Base-by-base conservation (phyloP, 2,797 vertebrate species). In the Cyclopterus lumpus region DNA sequence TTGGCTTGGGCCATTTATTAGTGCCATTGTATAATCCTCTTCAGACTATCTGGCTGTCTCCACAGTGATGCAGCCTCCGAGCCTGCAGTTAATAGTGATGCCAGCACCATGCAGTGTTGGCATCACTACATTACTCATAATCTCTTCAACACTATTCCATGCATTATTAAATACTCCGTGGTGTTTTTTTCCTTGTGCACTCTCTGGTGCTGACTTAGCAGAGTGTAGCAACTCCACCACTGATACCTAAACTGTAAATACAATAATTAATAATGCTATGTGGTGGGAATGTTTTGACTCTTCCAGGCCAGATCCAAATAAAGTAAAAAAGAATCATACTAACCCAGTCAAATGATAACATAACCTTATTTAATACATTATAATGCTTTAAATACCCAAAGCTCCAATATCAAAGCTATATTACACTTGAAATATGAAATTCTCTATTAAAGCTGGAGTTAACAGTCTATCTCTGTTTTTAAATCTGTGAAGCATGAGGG, bases 21-120 rank as follows among this genome's bases (percentile, higher is more conserved):
- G 76, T 73, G 61, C 36, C 68, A 11, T 86, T 91, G 79, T 60
- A 58, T 84, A 93, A 87, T 78, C 60, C 62, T 79, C 79, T 58
- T 75, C 71, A 77, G 76, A 75, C 51, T 55, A 22, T 73, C 59
- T 46, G 28, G 44, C 67, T 64, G 67, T 84, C 75, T 71, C 77
- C 74, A 58, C 55, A 62, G 77, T 75, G 51, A 73, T 65, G 34
- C 48, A 46, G 55, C 66, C 38, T 53, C 40, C 49, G 71, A 74
- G 71, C 24, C 72, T 55, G 6, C 28, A 76, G 59, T 81, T 80
- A 49, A 68, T 73, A 80, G 71, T 57, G 72, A 59, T 79, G 71
- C 69, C 64, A 60, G 57, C 62, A 76, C 48, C 57, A 42, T 76
- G 64, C 26, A 58, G 58, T 68, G 58, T 26, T 74, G 30, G 64